Evolutionary conservation across 2,888 invertebrate species (phyloP), one percentile per base, ranked within the genome.

Genomic region (Nudaria mundana): DNA sequence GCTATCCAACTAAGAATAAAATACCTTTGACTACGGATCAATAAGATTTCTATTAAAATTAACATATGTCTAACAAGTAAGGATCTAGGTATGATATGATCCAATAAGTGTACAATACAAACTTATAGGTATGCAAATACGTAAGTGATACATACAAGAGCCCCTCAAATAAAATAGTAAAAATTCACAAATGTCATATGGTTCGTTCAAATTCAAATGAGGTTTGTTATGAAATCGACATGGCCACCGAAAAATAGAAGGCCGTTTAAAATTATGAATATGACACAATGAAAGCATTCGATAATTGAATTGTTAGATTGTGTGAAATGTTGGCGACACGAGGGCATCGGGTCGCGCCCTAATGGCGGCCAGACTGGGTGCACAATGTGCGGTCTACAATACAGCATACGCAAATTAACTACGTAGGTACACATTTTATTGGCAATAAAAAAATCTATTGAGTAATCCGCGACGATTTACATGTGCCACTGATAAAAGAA

Each of bases 261-360:
- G 61, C 66, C 71, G 68, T 76, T 76, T 71, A 72, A 69, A 76
- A 71, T 70, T 69, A 79, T 78, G 76, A 79, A 78, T 81, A 71
- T 65, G 41, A 44, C 49, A 76, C 70, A 78, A 77, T 65, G 62
- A 45, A 62, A 60, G 61, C 63, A 54, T 78, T 75, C 69, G 66
- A 71, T 76, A 77, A 80, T 81, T 81, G 81, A 81, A 81, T 76
- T 81, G 80, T 81, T 67, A 76, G 68, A 63, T 71, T 68, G 66
- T 70, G 69, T 66, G 68, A 70, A 70, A 71, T 64, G 68, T 66
- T 62, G 66, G 67, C 56, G 71, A 71, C 75, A 67, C 66, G 72
- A 66, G 85, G 83, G 81, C 84, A 83, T 68, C 67, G 74, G 82
- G 81, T 86, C 85, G 85, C 85, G 87, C 86, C 86, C 86, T 71